These are phyloP conservation scores for Sinocyclocheilus maitianheensis DNA, from an alignment of 2,113 vertebrate species.

Conservation along the genomic window DNA sequence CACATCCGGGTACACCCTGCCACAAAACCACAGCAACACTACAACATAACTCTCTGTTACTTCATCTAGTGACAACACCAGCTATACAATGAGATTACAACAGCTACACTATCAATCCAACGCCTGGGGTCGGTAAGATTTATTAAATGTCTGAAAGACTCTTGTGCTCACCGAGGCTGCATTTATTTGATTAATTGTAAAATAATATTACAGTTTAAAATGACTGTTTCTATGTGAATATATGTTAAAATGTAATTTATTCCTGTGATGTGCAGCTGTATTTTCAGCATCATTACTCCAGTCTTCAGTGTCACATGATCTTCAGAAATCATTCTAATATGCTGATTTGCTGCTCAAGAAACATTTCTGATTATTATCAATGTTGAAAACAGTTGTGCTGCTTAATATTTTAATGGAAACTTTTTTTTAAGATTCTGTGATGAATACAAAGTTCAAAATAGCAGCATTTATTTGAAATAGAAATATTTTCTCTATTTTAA, in stretches of 20 bases:
- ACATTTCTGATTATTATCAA: no score
- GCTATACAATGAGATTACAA: not conserved
- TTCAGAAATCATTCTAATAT: no score
- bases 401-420: not conserved
- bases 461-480: not conserved
- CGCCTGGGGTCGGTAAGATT: no score
- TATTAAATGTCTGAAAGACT: not conserved
- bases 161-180: not conserved
- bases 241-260: not conserved
- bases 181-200: not conserved
- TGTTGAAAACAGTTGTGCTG: no score
- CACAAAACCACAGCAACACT: not conserved
- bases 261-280: not conserved
- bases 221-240: not conserved
- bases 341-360: no score
- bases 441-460: no score
- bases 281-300: not conserved
- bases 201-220: not conserved
- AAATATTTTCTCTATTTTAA: no score
- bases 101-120: not conserved
- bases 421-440: not conserved
- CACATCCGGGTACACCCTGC: conserved; percentile 91
- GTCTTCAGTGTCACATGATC: not conserved
- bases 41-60: conserved; percentile 6
- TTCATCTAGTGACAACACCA: not conserved